Evolutionary conservation across 2,797 vertebrate species (phyloP).

Genomic region (Melanotaenia boesemani): DNA sequence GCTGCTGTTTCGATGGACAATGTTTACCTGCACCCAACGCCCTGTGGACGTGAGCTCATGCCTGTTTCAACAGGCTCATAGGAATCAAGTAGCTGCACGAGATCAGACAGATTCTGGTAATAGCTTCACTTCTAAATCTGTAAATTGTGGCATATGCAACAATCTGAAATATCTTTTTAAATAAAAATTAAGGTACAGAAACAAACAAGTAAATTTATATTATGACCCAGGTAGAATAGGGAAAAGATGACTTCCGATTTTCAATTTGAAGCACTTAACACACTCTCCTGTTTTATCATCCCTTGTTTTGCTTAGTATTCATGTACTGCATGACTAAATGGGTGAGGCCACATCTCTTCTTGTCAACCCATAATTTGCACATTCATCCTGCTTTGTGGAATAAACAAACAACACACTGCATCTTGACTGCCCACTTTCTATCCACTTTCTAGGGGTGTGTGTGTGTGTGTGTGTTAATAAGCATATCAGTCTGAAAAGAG

Average conservation of each 20-base stretch:
- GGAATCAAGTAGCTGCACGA: too few relatives aligned
- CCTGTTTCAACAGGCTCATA: neutral
- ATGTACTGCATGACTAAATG: neutral
- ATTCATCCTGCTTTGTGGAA: neutral
- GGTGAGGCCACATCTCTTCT: neutral
- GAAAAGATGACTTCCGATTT: neutral
- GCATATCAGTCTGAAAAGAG: neutral
- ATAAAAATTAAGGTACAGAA: too few relatives aligned
- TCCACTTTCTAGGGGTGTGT: neutral
- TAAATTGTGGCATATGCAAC: too few relatives aligned
- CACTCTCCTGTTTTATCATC: neutral
- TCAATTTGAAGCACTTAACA: too few relatives aligned
- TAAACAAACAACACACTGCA: neutral
- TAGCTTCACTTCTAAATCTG: too few relatives aligned
- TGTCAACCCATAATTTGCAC: neutral
- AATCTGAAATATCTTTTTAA: too few relatives aligned
- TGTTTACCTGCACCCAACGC: conserved; percentile 32
- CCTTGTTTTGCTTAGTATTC: neutral
- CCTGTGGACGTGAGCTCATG: neutral
- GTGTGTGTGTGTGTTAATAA: neutral
- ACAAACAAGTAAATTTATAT: too few relatives aligned
- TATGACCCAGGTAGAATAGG: too few relatives aligned
- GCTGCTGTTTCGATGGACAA: conserved; percentile 27
- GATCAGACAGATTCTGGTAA: too few relatives aligned
- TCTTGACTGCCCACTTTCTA: neutral